These are phyloP conservation scores for Tiliacea citrago DNA, from an alignment of 2,888 invertebrate genomes.

Conservation along the genomic window DNA sequence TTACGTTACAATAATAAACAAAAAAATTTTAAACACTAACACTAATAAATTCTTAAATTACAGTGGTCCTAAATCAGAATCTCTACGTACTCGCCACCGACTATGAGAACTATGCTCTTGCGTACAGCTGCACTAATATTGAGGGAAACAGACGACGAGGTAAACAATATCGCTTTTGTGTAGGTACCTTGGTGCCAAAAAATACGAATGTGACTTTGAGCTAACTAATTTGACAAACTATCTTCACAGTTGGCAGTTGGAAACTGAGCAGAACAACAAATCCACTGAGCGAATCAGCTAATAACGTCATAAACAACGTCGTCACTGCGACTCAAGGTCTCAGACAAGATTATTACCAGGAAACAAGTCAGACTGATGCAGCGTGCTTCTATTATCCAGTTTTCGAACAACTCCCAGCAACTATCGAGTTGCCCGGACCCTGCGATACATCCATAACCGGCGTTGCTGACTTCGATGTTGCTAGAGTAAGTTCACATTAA, in stretches of 20 bases:
- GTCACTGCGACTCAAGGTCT: conserved; percentile 30
- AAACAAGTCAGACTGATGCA: conserved; percentile 59
- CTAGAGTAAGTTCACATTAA: conserved; percentile 1
- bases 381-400: conserved; percentile 31
- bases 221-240: conserved; percentile 15
- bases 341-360: conserved; percentile 71
- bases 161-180: conserved; percentile 60
- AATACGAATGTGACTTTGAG: not conserved
- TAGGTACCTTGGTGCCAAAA: not conserved
- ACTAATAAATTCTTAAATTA: not conserved
- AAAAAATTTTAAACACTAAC: not conserved
- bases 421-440: conserved; percentile 21
- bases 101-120: conserved; percentile 78
- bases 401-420: not conserved
- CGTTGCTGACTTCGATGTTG: not conserved
- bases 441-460: conserved; percentile 4
- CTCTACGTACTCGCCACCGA: conserved; percentile 83
- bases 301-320: conserved; percentile 37
- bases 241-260: conserved; percentile 83
- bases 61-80: conserved; percentile 64
- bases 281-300: conserved; percentile 67
- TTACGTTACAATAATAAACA: too few species aligned
- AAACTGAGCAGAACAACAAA: conserved; percentile 78
- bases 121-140: conserved; percentile 80
- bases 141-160: conserved; percentile 75